Base-by-base conservation (phyloP, 2,113 vertebrate species). In the Pelvicachromis taeniatus region DNA sequence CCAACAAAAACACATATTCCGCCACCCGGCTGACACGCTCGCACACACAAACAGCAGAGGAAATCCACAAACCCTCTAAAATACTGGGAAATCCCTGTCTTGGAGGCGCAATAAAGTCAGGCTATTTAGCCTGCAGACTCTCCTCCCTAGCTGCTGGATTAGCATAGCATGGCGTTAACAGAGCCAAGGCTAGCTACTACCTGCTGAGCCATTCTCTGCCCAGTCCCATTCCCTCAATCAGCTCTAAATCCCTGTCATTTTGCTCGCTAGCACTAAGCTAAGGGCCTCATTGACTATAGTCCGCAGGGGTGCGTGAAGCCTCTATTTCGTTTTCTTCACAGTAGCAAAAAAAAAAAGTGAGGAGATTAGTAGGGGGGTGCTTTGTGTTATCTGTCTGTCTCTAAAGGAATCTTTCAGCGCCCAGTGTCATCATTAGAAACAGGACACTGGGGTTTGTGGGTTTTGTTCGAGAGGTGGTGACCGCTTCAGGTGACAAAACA, bases 361-460 rank as follows among this genome's bases (percentile, higher is more conserved):
- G 14, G 84, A 89, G 93, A 94, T 94, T 94, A 94, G 88, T 75
- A 6, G 5, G 87, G 86, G 84, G 84, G 82, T 6, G 42, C 89
- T 93, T 91, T 93, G 85, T 89, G 84, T 93, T 89, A 92, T 94
- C 92, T 89, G 86, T 90, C 79, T 89, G 88, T 94, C 90, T 90
- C 88, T 83, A 48, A 82, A 59, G 58, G 65, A 80, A 79, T 86
- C 80, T 68, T 79, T 91, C 63, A 84, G 77, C 16, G 6, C 45
- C 77, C 19, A 26, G 31, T 56, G 81, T 89, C 80, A 82, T 88
- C 87, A 42, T 53, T 40, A 19, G 54, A 85, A 85, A 85, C 75
- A 84, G 73, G 68, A 88, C 84, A 17, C 80, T 58, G 78, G 80
- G 87, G 88, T 89, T 83, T 82, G 77, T 38, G 26, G 81, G 84